Conservation (phyloP, 1,140 invertebrate genomes). For the Drosophila sproati region DNA sequence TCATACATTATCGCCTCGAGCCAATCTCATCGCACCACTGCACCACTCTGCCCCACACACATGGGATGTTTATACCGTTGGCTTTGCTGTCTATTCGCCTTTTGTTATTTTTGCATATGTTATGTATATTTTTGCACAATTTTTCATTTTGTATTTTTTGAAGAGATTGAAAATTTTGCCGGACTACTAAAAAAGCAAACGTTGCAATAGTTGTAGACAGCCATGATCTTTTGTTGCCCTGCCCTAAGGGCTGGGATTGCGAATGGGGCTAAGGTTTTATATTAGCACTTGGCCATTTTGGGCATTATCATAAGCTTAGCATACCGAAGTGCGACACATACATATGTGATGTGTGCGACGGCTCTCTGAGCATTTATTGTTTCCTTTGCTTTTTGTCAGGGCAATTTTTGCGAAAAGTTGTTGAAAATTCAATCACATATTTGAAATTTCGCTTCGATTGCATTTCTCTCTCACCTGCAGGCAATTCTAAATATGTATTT, state of each 20-base stretch:
- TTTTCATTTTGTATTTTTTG: conserved; percentile 36
- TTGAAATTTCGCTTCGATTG: conserved; percentile 31
- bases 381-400: conserved; percentile 17
- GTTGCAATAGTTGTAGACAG: not conserved
- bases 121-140: conserved; percentile 49
- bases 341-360: conserved; percentile 1
- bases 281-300: conserved; percentile 47
- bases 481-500: conserved; percentile 29
- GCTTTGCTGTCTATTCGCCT: conserved; percentile 23
- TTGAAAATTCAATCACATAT: conserved; percentile 38
- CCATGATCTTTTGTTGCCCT: conserved; percentile 16
- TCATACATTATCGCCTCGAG: conserved; percentile 11
- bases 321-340: conserved; percentile 16
- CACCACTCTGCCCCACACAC: not conserved
- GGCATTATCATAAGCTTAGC: conserved; percentile 47
- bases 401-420: conserved; percentile 41
- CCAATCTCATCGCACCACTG: conserved; percentile 2
- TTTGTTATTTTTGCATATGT: conserved; percentile 37
- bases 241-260: conserved; percentile 19
- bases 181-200: conserved; percentile 25
- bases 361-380: conserved; percentile 34
- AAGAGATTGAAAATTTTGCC: conserved; percentile 46
- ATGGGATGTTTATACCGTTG: conserved; percentile 15
- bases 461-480: conserved; percentile 28
- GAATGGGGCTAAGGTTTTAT: conserved; percentile 34